Evolutionary conservation across 2,888 invertebrate genomes (phyloP).

Genomic region (Melanophora roralis): DNA sequence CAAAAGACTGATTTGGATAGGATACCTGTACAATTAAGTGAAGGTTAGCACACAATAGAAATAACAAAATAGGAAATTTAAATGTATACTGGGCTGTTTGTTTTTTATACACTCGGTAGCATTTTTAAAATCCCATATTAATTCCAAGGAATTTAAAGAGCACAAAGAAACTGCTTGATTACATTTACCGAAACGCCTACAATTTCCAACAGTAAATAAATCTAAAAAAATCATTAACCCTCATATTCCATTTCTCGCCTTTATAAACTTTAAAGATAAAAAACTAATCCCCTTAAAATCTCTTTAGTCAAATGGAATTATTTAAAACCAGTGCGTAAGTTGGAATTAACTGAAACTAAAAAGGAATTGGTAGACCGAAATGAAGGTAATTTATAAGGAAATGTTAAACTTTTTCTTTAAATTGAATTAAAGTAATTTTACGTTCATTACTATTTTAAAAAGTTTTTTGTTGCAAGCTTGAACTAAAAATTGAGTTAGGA

Average conservation of each 20-base stretch:
- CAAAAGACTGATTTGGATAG: conserved; percentile 71
- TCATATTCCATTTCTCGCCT: too few species aligned
- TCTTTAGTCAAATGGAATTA: conserved; percentile 62
- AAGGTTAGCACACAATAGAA: conserved; percentile 67
- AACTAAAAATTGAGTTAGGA: too few species aligned
- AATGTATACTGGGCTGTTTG: conserved; percentile 15
- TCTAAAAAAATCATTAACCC: not conserved
- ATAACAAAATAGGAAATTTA: not conserved
- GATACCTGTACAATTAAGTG: conserved; percentile 72
- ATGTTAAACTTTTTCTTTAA: not conserved
- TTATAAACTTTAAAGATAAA: conserved; percentile 2
- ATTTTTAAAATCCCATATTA: conserved; percentile 24
- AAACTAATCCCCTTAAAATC: conserved; percentile 4
- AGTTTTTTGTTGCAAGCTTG: too few species aligned
- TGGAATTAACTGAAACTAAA: conserved; percentile 32
- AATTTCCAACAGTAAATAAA: not conserved
- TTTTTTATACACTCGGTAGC: not conserved
- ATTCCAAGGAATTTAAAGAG: not conserved
- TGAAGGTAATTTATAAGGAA: conserved; percentile 38
- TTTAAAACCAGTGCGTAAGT: conserved; percentile 58
- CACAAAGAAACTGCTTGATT: not conserved
- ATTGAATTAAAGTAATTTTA: too few species aligned
- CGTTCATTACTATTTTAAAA: too few species aligned
- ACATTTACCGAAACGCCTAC: not conserved
- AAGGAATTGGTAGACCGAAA: not conserved